These are phyloP conservation scores for Neosilurus mollespiculum DNA, from an alignment of 2,797 vertebrate genomes.

Conservation along the genomic window DNA sequence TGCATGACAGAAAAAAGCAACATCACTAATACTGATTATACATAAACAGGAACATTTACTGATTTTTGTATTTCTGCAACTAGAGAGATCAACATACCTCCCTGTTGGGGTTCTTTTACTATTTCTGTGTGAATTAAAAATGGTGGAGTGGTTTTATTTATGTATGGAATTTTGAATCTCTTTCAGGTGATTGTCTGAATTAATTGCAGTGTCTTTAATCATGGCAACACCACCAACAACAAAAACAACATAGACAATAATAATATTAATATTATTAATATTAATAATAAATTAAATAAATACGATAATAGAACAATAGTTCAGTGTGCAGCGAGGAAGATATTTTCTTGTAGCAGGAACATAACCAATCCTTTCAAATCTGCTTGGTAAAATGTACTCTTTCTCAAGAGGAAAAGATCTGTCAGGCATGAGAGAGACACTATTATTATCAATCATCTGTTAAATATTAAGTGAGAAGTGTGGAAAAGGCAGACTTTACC, in stretches of 20 bases:
- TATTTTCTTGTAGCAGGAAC: not conserved
- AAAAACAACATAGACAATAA: not conserved
- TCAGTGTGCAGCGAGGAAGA: not conserved
- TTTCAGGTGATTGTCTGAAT: conserved; percentile 6
- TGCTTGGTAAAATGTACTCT: conserved; percentile 46
- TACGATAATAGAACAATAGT: not conserved
- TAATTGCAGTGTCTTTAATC: conserved; percentile 20
- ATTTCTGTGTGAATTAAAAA: not conserved
- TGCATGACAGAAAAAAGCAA: not conserved
- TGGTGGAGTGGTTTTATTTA: not conserved
- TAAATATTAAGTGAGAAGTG: conserved; percentile 52
- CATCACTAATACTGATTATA: not conserved
- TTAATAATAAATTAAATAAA: not conserved
- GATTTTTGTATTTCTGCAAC: conserved; percentile 44
- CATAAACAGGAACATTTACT: conserved; percentile 36
- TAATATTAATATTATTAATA: not conserved
- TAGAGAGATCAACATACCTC: conserved; percentile 48
- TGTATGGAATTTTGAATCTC: conserved; percentile 33
- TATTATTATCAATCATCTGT: conserved; percentile 55
- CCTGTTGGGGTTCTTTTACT: conserved; percentile 36
- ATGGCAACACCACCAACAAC: not conserved
- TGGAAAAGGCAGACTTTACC: conserved; percentile 48
- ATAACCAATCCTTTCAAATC: conserved; percentile 14
- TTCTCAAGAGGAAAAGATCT: conserved; percentile 53
- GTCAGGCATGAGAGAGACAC: conserved; percentile 46